Base-by-base conservation (phyloP, 2,797 vertebrate genomes). In the Sebastes aleutianus region DNA sequence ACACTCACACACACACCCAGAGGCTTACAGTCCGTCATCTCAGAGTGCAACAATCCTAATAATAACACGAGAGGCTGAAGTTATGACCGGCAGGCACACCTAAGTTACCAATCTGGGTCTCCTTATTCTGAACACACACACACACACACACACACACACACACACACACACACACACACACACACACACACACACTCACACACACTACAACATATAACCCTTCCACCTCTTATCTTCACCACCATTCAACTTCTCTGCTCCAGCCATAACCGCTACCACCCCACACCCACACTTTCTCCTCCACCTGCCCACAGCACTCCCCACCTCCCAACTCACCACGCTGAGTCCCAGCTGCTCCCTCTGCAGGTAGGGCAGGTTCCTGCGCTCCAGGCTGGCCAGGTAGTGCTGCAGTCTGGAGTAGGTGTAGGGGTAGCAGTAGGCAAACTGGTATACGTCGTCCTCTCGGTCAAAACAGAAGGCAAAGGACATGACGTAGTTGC, bases 401-500 rank as follows among this genome's bases (percentile, higher is more conserved):
- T 99, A 99, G 93, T 98, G 98, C 93, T 99, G 98, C 18, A 99
- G 96, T 76, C 97, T 96, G 8, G 98, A 98, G 79, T 99, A 99
- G 29, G 98, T 99, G 90, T 99, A 99, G 1, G 98, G 98, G 88
- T 98, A 99, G 95, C 98, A 99, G 94, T 99, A 99, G 69, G 98
- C 97, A 87, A 99, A 99, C 79, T 99, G 98, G 76, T 98, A 99
- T 2, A 96, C 91, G 83, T 99, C 98, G 13, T 98, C 97, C 86
- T 99, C 98, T 4, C 96, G 96, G 94, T 99, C 98, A 36, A 99
- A 99, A 93, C 98, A 99, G 89, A 99, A 99, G 71, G 98, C 98
- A 80, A 99, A 99, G 57, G 98, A 99, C 98, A 99, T 99, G 80
- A 99, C 98, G 18, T 99, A 99, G 95, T 98, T 99, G 91, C 96